phyloP scores from a whole-genome alignment of 2,888 invertebrate species.

The Acanthoscelides obtectus region DNA sequence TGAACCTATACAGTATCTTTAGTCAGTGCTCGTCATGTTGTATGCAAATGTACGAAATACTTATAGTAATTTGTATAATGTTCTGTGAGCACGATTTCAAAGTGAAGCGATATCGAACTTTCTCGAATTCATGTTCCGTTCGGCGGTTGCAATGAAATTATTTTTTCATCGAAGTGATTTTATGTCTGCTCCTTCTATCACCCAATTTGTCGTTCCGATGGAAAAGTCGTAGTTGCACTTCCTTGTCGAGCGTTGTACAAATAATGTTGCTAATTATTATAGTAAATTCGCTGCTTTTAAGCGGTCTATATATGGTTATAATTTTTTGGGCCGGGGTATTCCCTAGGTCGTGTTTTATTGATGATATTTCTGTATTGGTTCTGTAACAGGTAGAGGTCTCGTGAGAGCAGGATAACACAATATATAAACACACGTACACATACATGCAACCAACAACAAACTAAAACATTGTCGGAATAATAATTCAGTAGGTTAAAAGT shows the following conservation, averaged over 20 bases:
- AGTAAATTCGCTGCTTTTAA: slow-evolving; percentile 37
- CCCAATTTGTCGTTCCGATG: background rate
- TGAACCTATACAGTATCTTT: no score
- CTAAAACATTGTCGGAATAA: slow-evolving; percentile 17
- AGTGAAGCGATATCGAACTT: no score
- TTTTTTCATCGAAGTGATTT: no score
- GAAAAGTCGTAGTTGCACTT: slow-evolving; percentile 26
- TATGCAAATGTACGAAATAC: no score
- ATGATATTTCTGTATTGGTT: background rate
- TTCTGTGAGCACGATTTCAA: no score
- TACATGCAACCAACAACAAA: slow-evolving; percentile 8
- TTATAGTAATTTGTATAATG: no score
- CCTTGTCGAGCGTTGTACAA: slow-evolving; percentile 46
- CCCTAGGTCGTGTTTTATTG: background rate
- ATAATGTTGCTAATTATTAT: slow-evolving; percentile 46
- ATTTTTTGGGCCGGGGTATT: background rate
- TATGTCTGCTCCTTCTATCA: background rate
- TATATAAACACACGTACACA: slow-evolving; percentile 19
- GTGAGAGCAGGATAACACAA: slow-evolving; percentile 25
- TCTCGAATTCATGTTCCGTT: no score
- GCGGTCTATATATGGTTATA: slow-evolving; percentile 19
- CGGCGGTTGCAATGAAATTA: no score
- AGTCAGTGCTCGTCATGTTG: no score
- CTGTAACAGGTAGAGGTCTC: slow-evolving; percentile 19
- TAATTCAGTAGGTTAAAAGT: background rate